Base-by-base conservation (phyloP, 2,113 vertebrate genomes). In the Charadrius vociferus region DNA sequence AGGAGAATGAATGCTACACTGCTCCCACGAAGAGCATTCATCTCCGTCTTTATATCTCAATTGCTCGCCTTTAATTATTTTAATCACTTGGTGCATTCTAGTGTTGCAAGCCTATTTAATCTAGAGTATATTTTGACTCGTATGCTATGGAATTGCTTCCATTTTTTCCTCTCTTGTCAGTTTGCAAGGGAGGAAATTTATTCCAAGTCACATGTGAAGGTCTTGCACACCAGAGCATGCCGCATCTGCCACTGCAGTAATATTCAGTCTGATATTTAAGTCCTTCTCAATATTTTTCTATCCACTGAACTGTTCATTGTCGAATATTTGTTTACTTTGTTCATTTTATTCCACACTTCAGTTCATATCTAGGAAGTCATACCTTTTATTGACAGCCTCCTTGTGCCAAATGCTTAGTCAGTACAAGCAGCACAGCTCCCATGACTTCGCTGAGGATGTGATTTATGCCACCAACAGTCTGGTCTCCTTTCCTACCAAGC, bases 61-160 rank as follows among this genome's bases (percentile, higher is more conserved):
- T 97, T 87, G 91, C 78, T 94, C 74, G 45, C 65, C 39, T 95
- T 97, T 97, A 96, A 98, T 97, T 98, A 91, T 97, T 98, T 96
- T 83, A 88, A 97, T 95, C 90, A 90, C 47, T 96, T 50, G 50
- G 77, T 95, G 79, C 96, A 95, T 95, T 95, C 91, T 93, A 91
- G 47, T 96, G 93, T 93, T 97, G 88, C 90, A 70, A 96, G 55
- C 55, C 87, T 83, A 67, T 95, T 97, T 96, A 81, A 96, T 95
- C 81, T 90, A 85, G 79, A 97, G 82, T 93, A 58, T 89, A 92
- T 92, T 92, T 93, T 15, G 3, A 83, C 45, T 95, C 68, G 30
- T 22, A 34, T 78, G 92, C 74, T 82, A 39, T 29, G 68, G 88
- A 88, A 63, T 89, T 94, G 58, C 59, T 92, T 91, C 77, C 34